Evolutionary conservation across 2,113 vertebrate species (phyloP), one percentile per base, ranked within the genome.

Genomic region (Gopherus flavomarginatus): DNA sequence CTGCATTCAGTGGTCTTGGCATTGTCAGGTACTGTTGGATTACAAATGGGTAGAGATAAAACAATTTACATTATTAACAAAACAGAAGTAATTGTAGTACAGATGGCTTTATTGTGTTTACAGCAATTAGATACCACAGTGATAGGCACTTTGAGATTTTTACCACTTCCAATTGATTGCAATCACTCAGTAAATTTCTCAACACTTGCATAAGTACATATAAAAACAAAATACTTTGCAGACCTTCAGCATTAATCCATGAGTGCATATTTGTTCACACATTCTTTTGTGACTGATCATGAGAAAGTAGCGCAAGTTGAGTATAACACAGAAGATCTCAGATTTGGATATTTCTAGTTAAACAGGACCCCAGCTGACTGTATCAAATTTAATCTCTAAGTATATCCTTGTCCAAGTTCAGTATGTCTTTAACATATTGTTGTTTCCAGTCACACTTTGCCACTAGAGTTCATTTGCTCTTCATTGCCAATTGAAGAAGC

Each of bases 21-120:
- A 65, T 77, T 88, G 35, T 78, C 49, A 85, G 81, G 47, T 90
- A 65, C 52, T 85, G 14, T 65, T 96, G 65, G 42, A 57, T 88
- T 93, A 85, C 78, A 85, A 84, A 87, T 78, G 38, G 49, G 22
- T 95, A 19, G 85, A 84, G 69, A 87, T 93, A 87, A 91, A 90
- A 83, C 42, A 94, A 17, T 90, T 86, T 90, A 22, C 13, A 2
- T 81, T 90, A 56, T 90, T 69, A 88, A 53, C 13, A 85, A 86
- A 94, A 77, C 50, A 96, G 42, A 86, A 87, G 3, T 38, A 92
- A 29, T 27, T 87, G 13, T 80, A 77, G 10, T 13, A 88, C 9
- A 85, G 14, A 56, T 62, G 7, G 3, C 16, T 93, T 91, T 92
- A 53, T 85, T 89, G 27, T 17, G 1, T 92, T 87, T 59, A 80